Percentiles rank a stretch among this genome's conserved stretches.
Evolutionary conservation across 2,797 vertebrate species (phyloP).

Genomic region (Lepilemur ruficaudatus): DNA sequence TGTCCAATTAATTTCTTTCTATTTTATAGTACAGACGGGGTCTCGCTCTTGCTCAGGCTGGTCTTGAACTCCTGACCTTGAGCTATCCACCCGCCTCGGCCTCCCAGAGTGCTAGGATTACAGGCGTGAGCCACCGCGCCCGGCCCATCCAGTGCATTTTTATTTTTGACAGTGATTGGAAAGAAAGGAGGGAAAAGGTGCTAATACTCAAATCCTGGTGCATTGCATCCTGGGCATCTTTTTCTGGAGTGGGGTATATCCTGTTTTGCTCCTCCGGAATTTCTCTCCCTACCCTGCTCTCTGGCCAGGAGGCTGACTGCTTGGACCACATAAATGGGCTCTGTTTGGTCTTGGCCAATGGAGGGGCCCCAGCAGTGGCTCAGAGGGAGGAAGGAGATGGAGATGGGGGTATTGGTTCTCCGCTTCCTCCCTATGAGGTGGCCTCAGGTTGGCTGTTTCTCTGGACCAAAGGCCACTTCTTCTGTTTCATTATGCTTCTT

Average conservation of each 20-base stretch:
- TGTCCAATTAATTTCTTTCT: too few relatives aligned
- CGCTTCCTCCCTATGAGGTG: neutral
- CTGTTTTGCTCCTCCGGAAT: neutral
- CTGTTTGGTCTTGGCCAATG: neutral
- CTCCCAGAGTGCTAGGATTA: too few relatives aligned
- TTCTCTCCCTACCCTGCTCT: neutral
- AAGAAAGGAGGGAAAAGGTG: neutral
- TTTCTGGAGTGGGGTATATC: neutral
- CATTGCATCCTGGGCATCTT: neutral
- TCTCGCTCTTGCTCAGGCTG: too few relatives aligned
- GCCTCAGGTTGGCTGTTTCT: neutral
- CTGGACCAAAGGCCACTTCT: neutral
- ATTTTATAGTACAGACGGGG: too few relatives aligned
- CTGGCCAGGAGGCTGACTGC: neutral
- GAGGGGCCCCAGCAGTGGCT: neutral
- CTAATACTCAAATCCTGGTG: neutral
- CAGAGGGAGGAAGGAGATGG: neutral
- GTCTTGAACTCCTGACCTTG: too few relatives aligned
- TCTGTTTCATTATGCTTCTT: neutral
- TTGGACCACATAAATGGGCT: neutral
- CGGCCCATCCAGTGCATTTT: too few relatives aligned
- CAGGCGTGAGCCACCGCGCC: too few relatives aligned
- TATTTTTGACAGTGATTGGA: neutral
- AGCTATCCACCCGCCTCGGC: too few relatives aligned
- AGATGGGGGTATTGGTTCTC: too few relatives aligned